Evolutionary conservation across 2,888 invertebrate species (phyloP), one percentile per base, ranked within the genome.

Genomic region (Synanthedon andrenaeformis): DNA sequence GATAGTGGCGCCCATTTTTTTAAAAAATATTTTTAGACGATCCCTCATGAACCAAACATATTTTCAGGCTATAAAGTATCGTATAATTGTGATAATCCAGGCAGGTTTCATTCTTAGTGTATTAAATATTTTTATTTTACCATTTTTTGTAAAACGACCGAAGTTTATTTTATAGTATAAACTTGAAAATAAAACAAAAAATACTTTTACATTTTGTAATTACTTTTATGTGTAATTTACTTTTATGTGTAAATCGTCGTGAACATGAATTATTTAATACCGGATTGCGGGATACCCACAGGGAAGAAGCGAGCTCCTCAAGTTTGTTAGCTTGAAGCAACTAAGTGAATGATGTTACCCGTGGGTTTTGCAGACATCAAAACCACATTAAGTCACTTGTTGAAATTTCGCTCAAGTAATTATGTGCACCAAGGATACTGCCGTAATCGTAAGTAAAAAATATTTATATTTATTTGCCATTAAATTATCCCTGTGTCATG

Each of bases 311-410:
- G 66, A 67, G 60, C 69, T 72, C 58, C 62, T 64, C 58, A 64
- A 66, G 65, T 70, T 67, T 53, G 60, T 55, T 50, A 68, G 69
- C 66, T 75, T 65, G 67, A 63, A 59, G 59, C 57, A 64, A 60
- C 69, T 76, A 72, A 74, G 69, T 76, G 74, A 78, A 59, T 65
- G 72, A 79, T 78, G 71, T 67, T 59, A 63, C 77, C 68, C 70
- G 10, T 13, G 76, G 69, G 79, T 57, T 57, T 61, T 53, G 54
- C 64, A 60, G 58, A 70, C 67, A 69, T 67, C 64, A 63, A 64
- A 67, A 67, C 59, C 62, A 62, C 65, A 66, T 70, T 64, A 61
- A 58, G 59, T 56, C 59, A 61, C 56, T 51, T 51, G 59, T 61
- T 58, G 51, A 6, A 14, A 49, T 49, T 49, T 49, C 10, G 49